Evolutionary conservation across 2,888 invertebrate species (phyloP).

Genomic region (Andrena hattorfiana): DNA sequence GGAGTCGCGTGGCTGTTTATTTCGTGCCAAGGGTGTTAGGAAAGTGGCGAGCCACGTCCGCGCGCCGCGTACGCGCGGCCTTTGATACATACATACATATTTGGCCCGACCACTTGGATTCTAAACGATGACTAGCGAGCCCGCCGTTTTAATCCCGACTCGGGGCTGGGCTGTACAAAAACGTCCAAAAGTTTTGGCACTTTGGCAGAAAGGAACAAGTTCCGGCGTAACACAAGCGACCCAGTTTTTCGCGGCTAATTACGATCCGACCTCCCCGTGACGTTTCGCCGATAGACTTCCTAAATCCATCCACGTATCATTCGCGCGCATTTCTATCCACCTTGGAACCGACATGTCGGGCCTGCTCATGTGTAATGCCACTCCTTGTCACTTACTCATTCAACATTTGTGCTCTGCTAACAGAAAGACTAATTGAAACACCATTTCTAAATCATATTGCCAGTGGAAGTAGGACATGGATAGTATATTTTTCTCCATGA

Average conservation of each 20-base stretch:
- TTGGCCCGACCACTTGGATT: slow-evolving; percentile 26
- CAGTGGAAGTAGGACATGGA: too few relatives aligned
- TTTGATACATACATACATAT: slow-evolving; percentile 39
- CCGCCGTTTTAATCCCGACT: slow-evolving; percentile 59
- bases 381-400: too few relatives aligned
- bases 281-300: slow-evolving; percentile 65
- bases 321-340: neutral
- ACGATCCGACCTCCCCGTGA: slow-evolving; percentile 53
- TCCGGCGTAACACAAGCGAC: slow-evolving; percentile 57
- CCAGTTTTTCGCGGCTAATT: slow-evolving; percentile 67
- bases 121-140: slow-evolving; percentile 38
- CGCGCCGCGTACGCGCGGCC: neutral
- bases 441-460: too few relatives aligned
- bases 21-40: slow-evolving; percentile 38
- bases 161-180: slow-evolving; percentile 15
- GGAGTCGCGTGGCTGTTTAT: slow-evolving; percentile 43
- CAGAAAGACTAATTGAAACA: too few relatives aligned
- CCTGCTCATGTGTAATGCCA: neutral
- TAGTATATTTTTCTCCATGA: too few relatives aligned
- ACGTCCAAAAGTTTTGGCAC: slow-evolving; percentile 40
- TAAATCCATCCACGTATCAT: slow-evolving; percentile 50
- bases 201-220: slow-evolving; percentile 31
- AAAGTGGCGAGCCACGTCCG: slow-evolving; percentile 13
- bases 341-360: neutral
- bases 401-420: too few relatives aligned